Base-by-base conservation (phyloP, 2,888 invertebrate species). In the Saturnia japonica region DNA sequence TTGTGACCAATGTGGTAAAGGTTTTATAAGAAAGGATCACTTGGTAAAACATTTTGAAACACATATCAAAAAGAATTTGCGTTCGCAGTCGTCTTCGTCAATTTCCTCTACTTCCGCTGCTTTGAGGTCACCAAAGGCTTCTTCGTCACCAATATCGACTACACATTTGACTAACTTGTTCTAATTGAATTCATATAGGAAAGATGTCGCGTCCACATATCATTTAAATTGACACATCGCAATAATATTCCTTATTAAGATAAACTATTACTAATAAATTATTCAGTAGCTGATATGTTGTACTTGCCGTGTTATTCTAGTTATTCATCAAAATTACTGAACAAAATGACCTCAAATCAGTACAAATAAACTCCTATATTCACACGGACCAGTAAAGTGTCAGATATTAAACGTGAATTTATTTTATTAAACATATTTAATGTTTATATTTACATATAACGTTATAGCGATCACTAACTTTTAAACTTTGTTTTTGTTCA, bases 1-100 rank as follows among this genome's bases (percentile, higher is more conserved):
- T 75, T 98, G 98, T 90, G 95, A 96, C 78, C 95, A 95, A 74
- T 98, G 98, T 88, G 96, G 96, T 74, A 98, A 98, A 89, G 97
- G 97, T 69, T 98, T 98, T 89, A 97, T 97, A 80, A 95, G 98
- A 77, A 97, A 97, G 90, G 98, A 98, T 91, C 98, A 98, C 90
- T 97, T 98, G 97, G 95, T 97, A 77, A 98, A 98, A 88, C 98
- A 98, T 88, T 95, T 95, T 78, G 97, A 97, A 79, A 97, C 97
- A 69, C 98, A 98, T 91, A 95, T 95, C 70, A 96, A 95, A 85
- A 96, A 96, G 82, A 91, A 88, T 74, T 83, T 88, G 72, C 90
- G 92, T 72, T 80, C 89, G 57, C 78, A 86, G n/a, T 82, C 87
- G n/a, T 82, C 87, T 43, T 78, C 90, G 43, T 80, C 87, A 67